These are phyloP conservation scores for Drosophila trichaetosa DNA, from an alignment of 2,888 invertebrate genomes.

Conservation along the genomic window DNA sequence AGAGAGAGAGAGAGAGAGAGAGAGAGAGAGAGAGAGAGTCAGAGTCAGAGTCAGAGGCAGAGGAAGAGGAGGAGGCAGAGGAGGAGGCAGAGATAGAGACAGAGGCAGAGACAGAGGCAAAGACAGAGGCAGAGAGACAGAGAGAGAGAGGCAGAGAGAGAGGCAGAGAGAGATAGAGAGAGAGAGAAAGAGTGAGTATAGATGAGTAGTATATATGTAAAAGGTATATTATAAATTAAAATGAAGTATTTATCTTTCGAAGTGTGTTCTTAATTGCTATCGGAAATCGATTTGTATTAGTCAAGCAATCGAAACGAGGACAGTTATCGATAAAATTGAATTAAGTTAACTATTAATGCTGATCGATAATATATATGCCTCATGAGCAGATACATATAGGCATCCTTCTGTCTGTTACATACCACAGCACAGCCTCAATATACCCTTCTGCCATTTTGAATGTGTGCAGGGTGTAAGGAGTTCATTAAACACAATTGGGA, in stretches of 20 bases:
- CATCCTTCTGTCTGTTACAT: neutral
- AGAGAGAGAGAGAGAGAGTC: neutral
- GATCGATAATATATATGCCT: neutral
- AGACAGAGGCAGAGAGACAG: too few species aligned
- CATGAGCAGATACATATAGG: too few species aligned
- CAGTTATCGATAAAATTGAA: neutral
- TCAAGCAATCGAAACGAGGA: rapidly evolving
- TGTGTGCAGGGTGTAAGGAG: neutral
- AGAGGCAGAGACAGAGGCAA: too few species aligned
- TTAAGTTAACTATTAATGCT: neutral
- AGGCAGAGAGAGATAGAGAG: too few species aligned
- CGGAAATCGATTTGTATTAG: neutral
- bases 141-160: neutral
- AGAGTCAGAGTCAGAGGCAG: too few species aligned
- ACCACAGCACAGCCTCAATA: neutral
- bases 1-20: too few species aligned
- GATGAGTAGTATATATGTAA: too few species aligned
- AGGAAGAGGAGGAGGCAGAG: neutral
- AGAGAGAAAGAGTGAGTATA: too few species aligned
- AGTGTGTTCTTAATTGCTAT: too few species aligned
- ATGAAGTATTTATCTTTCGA: too few species aligned
- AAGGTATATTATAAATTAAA: too few species aligned
- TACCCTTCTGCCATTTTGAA: neutral
- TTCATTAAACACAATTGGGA: neutral
- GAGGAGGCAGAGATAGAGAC: too few species aligned